These are phyloP conservation scores for Caenorhabditis japonica DNA, from an alignment of 2,888 invertebrate species.

Conservation along the genomic window DNA sequence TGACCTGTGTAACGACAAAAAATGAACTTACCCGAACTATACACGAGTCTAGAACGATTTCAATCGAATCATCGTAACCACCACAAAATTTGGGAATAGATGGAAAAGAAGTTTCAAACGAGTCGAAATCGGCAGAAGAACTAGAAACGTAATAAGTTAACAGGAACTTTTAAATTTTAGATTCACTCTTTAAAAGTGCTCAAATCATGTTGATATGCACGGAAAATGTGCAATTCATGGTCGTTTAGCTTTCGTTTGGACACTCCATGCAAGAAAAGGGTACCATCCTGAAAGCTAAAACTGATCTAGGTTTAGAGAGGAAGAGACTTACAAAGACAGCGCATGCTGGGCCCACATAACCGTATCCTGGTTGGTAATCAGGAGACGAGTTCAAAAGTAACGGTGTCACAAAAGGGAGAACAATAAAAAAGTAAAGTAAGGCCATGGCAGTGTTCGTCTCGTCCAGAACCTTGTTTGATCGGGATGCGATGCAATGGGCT, in stretches of 20 bases:
- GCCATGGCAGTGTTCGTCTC: conserved; percentile 16
- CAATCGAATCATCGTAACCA: conserved; percentile 61
- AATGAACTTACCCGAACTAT: conserved; percentile 58
- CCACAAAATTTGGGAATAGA: conserved; percentile 60
- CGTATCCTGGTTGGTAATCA: conserved; percentile 80
- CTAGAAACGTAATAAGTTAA: conserved; percentile 6
- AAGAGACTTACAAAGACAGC: conserved; percentile 58
- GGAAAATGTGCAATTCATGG: conserved; percentile 52
- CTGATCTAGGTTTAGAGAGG: not conserved
- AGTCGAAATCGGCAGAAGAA: conserved; percentile 39
- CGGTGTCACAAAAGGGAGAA: conserved; percentile 3
- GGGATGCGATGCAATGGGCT: too few species aligned
- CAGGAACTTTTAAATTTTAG: not conserved
- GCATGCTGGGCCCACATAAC: conserved; percentile 62
- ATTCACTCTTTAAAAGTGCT: conserved; percentile 57
- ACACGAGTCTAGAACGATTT: conserved; percentile 59
- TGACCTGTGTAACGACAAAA: too few species aligned
- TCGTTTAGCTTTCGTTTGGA: conserved; percentile 46
- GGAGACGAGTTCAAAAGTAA: conserved; percentile 28
- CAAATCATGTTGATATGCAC: conserved; percentile 53
- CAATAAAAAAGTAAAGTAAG: conserved; percentile 31
- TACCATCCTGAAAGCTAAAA: conserved; percentile 49
- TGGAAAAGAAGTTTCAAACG: conserved; percentile 52
- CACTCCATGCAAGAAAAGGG: conserved; percentile 61
- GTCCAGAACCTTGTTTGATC: too few species aligned